Conservation (phyloP, 2,888 invertebrate genomes). For the Anorthoa munda region DNA sequence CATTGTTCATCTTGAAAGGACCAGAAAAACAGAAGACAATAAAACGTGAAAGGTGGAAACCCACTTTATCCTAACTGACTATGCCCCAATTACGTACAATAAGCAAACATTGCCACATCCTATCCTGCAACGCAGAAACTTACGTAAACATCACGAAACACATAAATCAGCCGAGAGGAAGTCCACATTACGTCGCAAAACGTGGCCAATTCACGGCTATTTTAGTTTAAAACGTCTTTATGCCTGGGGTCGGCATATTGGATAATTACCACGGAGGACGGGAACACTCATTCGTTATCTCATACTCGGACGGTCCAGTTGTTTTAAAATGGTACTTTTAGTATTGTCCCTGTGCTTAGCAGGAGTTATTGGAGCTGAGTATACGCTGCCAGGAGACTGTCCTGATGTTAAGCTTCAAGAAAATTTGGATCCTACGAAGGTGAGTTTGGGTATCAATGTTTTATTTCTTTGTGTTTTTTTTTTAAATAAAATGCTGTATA, state of each 20-base stretch:
- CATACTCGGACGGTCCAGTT: conserved; percentile 69
- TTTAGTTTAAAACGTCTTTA: conserved; percentile 73
- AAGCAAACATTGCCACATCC: conserved; percentile 30
- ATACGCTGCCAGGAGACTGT: conserved; percentile 83
- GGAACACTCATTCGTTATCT: conserved; percentile 74
- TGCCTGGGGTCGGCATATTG: conserved; percentile 80
- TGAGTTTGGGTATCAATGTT: conserved; percentile 61
- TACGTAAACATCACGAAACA: conserved; percentile 47
- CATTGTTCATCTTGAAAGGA: background rate
- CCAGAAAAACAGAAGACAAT: background rate
- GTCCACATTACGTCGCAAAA: conserved; percentile 62
- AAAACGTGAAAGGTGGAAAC: background rate
- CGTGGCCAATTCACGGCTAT: conserved; percentile 63
- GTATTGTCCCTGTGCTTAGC: conserved; percentile 71
- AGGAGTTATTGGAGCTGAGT: conserved; percentile 76
- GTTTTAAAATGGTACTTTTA: conserved; percentile 75
- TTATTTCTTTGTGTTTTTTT: background rate
- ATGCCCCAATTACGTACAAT: conserved; percentile 32
- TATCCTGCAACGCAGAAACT: conserved; percentile 41
- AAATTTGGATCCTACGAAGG: conserved; percentile 84
- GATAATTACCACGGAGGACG: conserved; percentile 85
- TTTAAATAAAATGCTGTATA: no score
- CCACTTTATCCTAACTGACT: background rate
- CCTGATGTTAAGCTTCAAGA: conserved; percentile 84
- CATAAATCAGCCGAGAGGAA: conserved; percentile 72